Conservation (phyloP, 2,888 invertebrate genomes). For the Tryphoninae sp. region DNA sequence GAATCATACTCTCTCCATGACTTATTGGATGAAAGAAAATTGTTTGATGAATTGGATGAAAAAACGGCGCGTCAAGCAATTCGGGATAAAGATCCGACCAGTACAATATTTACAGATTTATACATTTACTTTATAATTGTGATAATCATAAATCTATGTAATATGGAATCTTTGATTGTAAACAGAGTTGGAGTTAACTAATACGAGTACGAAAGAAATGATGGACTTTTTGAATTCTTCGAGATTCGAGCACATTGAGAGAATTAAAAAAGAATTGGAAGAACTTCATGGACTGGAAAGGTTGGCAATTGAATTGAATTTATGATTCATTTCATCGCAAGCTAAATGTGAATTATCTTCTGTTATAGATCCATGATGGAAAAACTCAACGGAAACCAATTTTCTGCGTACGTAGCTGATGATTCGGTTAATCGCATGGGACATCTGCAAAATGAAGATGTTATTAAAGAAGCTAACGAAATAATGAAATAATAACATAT, state of each 20-base stretch:
- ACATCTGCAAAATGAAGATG: constrained; percentile 48
- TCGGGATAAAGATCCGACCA: background rate
- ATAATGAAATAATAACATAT: constrained; percentile 19
- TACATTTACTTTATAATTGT: background rate
- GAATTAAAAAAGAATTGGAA: constrained; percentile 64
- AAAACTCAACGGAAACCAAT: constrained; percentile 55
- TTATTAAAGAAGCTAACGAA: constrained; percentile 12
- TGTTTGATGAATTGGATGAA: constrained; percentile 4
- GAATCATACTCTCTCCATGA: constrained; percentile 55
- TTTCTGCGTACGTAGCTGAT: constrained; percentile 57
- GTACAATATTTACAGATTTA: background rate
- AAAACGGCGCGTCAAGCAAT: constrained; percentile 3
- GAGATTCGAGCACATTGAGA: constrained; percentile 59
- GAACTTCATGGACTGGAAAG: constrained; percentile 62
- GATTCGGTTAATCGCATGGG: constrained; percentile 63
- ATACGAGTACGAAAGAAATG: constrained; percentile 53
- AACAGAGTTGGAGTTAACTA: constrained; percentile 31
- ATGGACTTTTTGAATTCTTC: constrained; percentile 59
- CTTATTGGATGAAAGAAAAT: constrained; percentile 39
- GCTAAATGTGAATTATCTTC: background rate
- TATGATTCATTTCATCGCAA: background rate
- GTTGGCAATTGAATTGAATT: constrained; percentile 42
- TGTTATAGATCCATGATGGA: constrained; percentile 66
- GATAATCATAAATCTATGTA: background rate
- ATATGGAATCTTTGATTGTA: background rate